phyloP scores from a whole-genome alignment of 2,797 vertebrate genomes.

The Carcharodon carcharias region DNA sequence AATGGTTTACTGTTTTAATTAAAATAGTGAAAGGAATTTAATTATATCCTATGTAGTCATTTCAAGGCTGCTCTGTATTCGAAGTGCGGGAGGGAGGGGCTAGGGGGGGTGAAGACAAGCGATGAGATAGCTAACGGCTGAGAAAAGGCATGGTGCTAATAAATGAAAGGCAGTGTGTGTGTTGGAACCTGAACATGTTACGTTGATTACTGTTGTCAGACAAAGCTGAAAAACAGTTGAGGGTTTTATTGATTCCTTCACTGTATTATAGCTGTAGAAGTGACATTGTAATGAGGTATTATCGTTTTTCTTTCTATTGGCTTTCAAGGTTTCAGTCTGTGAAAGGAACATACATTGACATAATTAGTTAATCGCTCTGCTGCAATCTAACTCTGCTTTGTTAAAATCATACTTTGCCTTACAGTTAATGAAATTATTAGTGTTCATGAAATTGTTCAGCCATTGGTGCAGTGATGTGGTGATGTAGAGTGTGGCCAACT shows the following conservation, averaged over 20 bases:
- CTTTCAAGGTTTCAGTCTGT: background rate
- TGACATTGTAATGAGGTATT: background rate
- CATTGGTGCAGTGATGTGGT: background rate
- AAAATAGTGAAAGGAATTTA: background rate
- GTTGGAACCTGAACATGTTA: background rate
- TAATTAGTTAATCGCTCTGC: background rate
- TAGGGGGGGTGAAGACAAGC: background rate
- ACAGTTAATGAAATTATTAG: background rate
- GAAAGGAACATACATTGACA: background rate
- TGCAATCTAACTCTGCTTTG: background rate
- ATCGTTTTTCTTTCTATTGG: background rate
- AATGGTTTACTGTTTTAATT: background rate
- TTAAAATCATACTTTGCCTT: background rate
- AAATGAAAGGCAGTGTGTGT: background rate
- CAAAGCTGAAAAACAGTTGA: background rate
- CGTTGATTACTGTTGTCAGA: background rate
- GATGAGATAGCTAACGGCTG: background rate
- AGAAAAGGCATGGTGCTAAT: background rate
- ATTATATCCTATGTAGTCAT: background rate
- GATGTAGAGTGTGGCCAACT: background rate
- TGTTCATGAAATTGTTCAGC: constrained; percentile 20
- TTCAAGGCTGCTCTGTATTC: background rate
- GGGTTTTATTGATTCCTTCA: background rate
- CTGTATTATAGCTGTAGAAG: background rate
- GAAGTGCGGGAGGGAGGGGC: background rate